Evolutionary conservation across 1,140 invertebrate genomes (phyloP), one percentile per base, ranked within the genome.

Genomic region (Drosophila takahashii): DNA sequence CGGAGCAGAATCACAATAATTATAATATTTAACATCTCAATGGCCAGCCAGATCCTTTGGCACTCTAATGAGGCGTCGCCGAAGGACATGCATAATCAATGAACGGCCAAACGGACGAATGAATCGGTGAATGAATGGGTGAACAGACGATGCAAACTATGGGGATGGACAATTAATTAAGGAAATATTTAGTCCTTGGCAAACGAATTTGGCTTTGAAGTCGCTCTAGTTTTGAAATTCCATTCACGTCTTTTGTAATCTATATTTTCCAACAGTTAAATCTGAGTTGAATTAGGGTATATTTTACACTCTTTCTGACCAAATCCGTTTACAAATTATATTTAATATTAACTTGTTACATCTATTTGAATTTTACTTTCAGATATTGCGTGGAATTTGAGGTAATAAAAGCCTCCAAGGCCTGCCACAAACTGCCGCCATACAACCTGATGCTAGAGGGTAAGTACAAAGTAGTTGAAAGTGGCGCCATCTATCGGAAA

Each of bases 361-460:
- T 6, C 6, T 15, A 3, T 51, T 13, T n/a, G 22, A 22, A 32
- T 13, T 36, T 22, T 18, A 3, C 9, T 71, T 95, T 26, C 94
- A 97, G 96, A 86, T 97, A 97, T 90, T 97, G 96, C 87, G 95
- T 97, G 4, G 95, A 96, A 79, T 97, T 96, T 79, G 95, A 96
- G 92, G 95, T 97, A 13, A 93, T 95, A 41, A 97, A 97, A 92
- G 95, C 96, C 4, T 95, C 96, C 4, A 96, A 96, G 77, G 95
- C 95, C 3, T 97, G 96, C 86, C 95, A 95, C 85, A 95, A 95
- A 73, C 94, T 96, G 86, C 93, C 94, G 7, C 94, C 94, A 18
- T 96, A 96, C 80, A 94, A 94, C 59, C 91, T 94, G 2, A 92
- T 97, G 58, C 92, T 94, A 81, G 96, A 97, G 95, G 96, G 96